Evolutionary conservation across 2,113 vertebrate species (phyloP), one percentile per base, ranked within the genome.

Genomic region (Triplophysa rosa): DNA sequence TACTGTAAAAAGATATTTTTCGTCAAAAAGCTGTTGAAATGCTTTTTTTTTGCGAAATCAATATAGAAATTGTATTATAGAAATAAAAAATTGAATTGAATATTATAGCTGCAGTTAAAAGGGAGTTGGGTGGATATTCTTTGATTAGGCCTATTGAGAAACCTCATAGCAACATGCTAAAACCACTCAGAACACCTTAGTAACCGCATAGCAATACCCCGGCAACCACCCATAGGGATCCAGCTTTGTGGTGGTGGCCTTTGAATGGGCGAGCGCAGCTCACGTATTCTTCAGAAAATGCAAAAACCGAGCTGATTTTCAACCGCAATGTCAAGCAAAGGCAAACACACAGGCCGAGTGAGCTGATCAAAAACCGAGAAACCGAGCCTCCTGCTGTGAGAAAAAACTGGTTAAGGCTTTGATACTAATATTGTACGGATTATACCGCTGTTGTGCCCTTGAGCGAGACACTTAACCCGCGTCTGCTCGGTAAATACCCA

Each of bases 351-450:
- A 11, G 70, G 56, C 66, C 42, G 62, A 76, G 65, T 70, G 75
- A 59, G 76, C 13, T 17, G 70, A 59, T 71, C 77, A 62, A 26
- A 75, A 70, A 66, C 61, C 42, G 79, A 58, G 69, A 79, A 65
- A 37, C 23, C 29, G n/a, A 62, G 71, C 14, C 66, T 79, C 80
- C 77, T 67, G 77, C 17, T 40, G 79, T 40, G 69, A 81, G 69
- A 70, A 65, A 65, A 81, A 66, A 56, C 56, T 17, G 83, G 52
- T 82, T 71, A 79, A 58, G 74, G 80, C 45, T 78, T 81, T 56
- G 65, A 75, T 63, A 71, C 74, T 65, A 84, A 81, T 64, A 70
- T 29, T 80, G 64, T 56, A 45, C n/a, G 64, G 76, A 66, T 72
- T 47, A 63, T 49, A 73, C 58, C 37, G 37, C 77, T 59, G 49